A percentile compares a stretch with the other conserved stretches of the same genome.
These are phyloP conservation scores for Cebus imitator DNA, from an alignment of 2,113 vertebrate genomes.

Conservation along the genomic window DNA sequence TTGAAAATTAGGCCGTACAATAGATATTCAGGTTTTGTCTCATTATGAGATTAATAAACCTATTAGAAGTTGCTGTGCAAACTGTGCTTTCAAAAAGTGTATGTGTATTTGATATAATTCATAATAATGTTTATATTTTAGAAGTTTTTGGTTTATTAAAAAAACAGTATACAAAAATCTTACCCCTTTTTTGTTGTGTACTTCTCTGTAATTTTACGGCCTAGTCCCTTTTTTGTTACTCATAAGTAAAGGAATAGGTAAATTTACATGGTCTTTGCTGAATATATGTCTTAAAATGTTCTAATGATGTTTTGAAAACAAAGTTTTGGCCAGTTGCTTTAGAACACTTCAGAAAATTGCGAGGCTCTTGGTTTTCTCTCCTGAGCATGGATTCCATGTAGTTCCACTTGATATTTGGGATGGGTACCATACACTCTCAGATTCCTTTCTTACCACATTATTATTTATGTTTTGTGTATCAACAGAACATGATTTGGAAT, in stretches of 20 bases:
- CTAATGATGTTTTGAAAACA: background rate
- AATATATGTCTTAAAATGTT: slow-evolving; percentile 12
- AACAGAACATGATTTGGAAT: background rate
- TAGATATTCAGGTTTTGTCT: background rate
- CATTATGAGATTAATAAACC: background rate
- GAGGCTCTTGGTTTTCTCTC: background rate
- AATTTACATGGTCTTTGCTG: background rate
- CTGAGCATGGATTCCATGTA: background rate
- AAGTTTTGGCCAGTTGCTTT: background rate
- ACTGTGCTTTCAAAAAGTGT: background rate
- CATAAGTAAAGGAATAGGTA: background rate
- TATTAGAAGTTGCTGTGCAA: background rate
- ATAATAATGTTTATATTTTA: slow-evolving; percentile 4
- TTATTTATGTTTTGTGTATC: background rate
- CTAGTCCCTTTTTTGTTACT: background rate
- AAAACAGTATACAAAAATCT: background rate
- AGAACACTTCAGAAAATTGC: background rate
- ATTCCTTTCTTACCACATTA: background rate
- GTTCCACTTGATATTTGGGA: background rate
- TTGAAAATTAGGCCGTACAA: background rate
- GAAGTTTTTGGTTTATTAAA: background rate
- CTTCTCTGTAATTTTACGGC: background rate
- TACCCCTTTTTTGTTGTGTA: background rate
- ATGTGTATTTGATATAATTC: background rate
- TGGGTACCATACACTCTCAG: background rate